Evolutionary conservation across 2,888 invertebrate genomes (phyloP).

Genomic region (Drosophila tripunctata): DNA sequence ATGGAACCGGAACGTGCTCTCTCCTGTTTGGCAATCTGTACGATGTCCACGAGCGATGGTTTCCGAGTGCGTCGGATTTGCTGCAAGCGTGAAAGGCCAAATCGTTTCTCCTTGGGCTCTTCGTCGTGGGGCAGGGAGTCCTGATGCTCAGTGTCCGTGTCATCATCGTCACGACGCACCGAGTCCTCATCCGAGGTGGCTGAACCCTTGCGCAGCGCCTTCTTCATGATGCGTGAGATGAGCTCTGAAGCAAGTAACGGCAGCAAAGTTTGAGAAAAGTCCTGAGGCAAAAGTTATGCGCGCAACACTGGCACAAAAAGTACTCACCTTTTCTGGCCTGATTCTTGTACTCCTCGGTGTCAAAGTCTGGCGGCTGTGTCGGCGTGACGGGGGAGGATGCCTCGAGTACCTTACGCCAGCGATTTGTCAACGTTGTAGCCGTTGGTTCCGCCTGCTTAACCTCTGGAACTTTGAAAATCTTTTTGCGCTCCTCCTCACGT

Average conservation of each 20-base stretch:
- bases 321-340: slow-evolving; percentile 83
- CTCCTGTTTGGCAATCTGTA: slow-evolving; percentile 81
- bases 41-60: slow-evolving; percentile 83
- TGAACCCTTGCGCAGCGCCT: slow-evolving; percentile 86
- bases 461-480: slow-evolving; percentile 95
- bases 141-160: slow-evolving; percentile 89
- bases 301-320: too few relatives aligned
- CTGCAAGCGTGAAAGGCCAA: slow-evolving; percentile 75
- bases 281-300: background rate
- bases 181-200: slow-evolving; percentile 86
- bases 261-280: slow-evolving; percentile 12
- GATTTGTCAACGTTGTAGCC: slow-evolving; percentile 86
- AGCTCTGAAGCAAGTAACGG: slow-evolving; percentile 69
- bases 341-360: slow-evolving; percentile 82
- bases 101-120: slow-evolving; percentile 77
- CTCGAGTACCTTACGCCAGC: slow-evolving; percentile 85
- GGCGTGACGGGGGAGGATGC: slow-evolving; percentile 83
- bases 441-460: slow-evolving; percentile 84
- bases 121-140: slow-evolving; percentile 88
- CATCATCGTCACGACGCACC: slow-evolving; percentile 85
- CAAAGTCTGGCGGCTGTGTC: slow-evolving; percentile 79
- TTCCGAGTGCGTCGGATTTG: slow-evolving; percentile 81
- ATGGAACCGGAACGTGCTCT: slow-evolving; percentile 70
- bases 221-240: slow-evolving; percentile 84
- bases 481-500: slow-evolving; percentile 95